phyloP scores from a whole-genome alignment of 2,797 vertebrate genomes.

The Trachurus trachurus region DNA sequence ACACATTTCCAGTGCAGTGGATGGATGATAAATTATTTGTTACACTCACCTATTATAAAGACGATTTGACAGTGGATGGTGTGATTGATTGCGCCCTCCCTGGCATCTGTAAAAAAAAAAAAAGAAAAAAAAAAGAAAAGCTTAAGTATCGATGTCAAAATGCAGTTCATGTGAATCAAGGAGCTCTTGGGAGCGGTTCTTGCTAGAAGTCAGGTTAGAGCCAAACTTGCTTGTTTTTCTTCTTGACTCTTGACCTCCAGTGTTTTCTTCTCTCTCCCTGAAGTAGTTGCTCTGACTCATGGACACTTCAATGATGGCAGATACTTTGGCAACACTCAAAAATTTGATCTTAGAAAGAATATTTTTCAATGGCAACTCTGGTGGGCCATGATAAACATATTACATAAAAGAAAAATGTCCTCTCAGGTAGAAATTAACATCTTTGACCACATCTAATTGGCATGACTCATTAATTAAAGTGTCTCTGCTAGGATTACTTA shows the following conservation, averaged over 20 bases:
- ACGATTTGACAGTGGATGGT: slow-evolving; percentile 83
- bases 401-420: neutral
- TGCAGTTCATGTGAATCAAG: neutral
- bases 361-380: neutral
- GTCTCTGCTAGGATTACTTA: neutral
- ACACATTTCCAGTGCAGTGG: neutral
- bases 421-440: neutral
- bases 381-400: neutral
- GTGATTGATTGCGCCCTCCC: slow-evolving; percentile 87
- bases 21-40: neutral
- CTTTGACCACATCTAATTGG: slow-evolving; percentile 4
- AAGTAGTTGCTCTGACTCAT: neutral
- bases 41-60: slow-evolving; percentile 88
- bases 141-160: neutral
- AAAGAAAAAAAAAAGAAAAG: neutral
- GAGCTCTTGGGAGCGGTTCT: neutral
- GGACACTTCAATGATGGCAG: neutral
- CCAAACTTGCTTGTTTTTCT: neutral
- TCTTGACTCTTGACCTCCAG: neutral
- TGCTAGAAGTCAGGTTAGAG: neutral
- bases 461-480: neutral
- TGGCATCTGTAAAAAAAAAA: slow-evolving; percentile 82
- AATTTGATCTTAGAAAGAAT: neutral
- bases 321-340: neutral
- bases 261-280: neutral